Base-by-base conservation (phyloP, 2,797 vertebrate genomes). In the Peromyscus aztecus region DNA sequence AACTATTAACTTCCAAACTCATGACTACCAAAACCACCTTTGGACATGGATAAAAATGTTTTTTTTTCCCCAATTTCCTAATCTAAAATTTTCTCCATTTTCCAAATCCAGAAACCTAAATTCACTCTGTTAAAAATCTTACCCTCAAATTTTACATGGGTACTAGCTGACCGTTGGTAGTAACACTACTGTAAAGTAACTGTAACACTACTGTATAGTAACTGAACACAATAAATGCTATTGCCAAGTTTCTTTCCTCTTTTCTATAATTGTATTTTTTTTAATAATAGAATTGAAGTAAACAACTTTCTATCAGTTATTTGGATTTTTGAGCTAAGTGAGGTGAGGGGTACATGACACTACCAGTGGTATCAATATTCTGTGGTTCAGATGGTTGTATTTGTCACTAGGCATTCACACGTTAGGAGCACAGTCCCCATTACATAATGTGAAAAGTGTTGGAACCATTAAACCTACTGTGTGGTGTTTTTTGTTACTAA, bases 1-100 rank as follows among this genome's bases (percentile, higher is more conserved):
- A 95, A 95, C 57, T 90, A 85, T 37, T 40, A 77, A 17, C 76
- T 92, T 97, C 19, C 59, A 89, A 89, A 40, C 57, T 61, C 21
- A 95, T 29, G 59, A 49, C 14, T 55, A 92, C 34, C 19, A 71
- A 84, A 40, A 89, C 37, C 37, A 77, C 14, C 21, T 95, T 12
- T 46, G 2, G 9, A 90, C 7, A 3, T 76, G 23, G 85, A 92
- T 40, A 85, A 61, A 94, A 96, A 86, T 75, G 37, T 75, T 77
- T n/a, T 57, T 57, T 40, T 82, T 71, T 75, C 73, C 16, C 37
- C 6, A 57, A 29, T 77, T 63, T 67, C 43, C 34, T 86, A 40
- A 85, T 81, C 83, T 90, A 89, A 86, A 95, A 31, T 55, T 65
- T 52, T 21, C 75, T 40, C 24, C 29, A 81, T 88, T 85, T 34